Evolutionary conservation across 2,113 vertebrate genomes (phyloP).

Genomic region (Rallus limicola): DNA sequence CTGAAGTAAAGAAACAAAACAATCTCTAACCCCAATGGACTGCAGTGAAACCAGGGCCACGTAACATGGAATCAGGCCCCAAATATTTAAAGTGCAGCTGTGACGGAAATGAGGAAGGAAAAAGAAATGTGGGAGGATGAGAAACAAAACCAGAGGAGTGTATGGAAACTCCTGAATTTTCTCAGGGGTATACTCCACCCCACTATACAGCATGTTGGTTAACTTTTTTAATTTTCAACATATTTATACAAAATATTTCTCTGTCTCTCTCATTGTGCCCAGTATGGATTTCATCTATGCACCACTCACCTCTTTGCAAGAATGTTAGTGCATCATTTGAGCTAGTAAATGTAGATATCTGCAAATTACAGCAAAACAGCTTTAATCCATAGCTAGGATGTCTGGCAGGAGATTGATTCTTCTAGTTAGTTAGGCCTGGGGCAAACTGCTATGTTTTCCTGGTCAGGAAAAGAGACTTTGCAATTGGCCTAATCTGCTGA

Average conservation of each 20-base stretch:
- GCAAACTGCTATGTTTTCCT: neutral
- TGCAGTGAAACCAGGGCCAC: neutral
- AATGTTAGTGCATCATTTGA: neutral
- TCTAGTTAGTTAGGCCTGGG: neutral
- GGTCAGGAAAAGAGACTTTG: neutral
- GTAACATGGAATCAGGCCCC: neutral
- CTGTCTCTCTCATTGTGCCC: neutral
- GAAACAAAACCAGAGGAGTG: conserved; percentile 8
- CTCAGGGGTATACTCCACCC: neutral
- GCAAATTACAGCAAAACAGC: neutral
- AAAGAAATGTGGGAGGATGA: conserved; percentile 36
- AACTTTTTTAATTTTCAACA: neutral
- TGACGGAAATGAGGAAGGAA: conserved; percentile 7
- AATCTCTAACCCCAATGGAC: neutral
- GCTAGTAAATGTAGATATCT: neutral
- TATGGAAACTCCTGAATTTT: conserved; percentile 22
- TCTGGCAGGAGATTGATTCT: neutral
- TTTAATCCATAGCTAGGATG: neutral
- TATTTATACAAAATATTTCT: neutral
- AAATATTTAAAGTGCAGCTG: conserved; percentile 22
- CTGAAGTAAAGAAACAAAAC: neutral
- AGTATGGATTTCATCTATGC: neutral
- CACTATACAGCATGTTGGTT: neutral
- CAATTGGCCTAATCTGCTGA: neutral
- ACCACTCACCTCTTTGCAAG: neutral